Evolutionary conservation across 2,888 invertebrate genomes (phyloP), one percentile per base, ranked within the genome.

Genomic region (Pardosa pseudoannulata): DNA sequence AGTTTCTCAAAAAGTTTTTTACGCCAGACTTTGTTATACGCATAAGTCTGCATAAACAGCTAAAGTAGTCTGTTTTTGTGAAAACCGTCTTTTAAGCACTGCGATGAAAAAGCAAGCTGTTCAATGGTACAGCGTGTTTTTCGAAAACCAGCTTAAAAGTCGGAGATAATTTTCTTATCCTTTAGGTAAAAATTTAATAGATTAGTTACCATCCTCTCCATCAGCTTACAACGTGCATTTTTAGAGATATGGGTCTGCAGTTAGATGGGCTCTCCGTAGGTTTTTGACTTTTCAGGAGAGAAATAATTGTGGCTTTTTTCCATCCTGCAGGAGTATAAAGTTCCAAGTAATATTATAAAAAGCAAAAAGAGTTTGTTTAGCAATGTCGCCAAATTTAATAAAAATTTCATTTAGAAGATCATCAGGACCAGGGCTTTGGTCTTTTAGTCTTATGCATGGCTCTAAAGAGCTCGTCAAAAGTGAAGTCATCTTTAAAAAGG

Each of bases 131-230:
- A 27, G 32, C 62, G 16, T 56, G 50, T 73, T 19, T 32, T 64
- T 5, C 9, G 19, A 32, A 74, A 74, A 36, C 74, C 32, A 31
- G 56, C 36, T 23, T 74, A 28, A 28, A 64, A 64, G 7, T 36
- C 23, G 32, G 23, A 64, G 1, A 64, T 23, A 41, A 27, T 23
- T 28, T 36, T 28, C 1, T 13, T 5, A 7, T 23, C 36, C 16
- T 39, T 13, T 13, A 39, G 41, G 19, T 32, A 65, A 29, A 50
- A 65, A 23, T 28, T 65, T 41, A 39, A 1, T 1, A 11, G 0
- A n/a, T 65, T 65, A 19, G 16, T n/a, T 1, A 39, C 29, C 46
- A 65, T 65, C 1, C 9, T 41, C 23, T 39, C 31, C 41, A 19
- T 41, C n/a, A 23, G 1, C n/a, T 28, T 72, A 0, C 29, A 72